These are phyloP conservation scores for Lasaia peninsularis DNA, from an alignment of 1,140 invertebrate genomes.

Conservation along the genomic window DNA sequence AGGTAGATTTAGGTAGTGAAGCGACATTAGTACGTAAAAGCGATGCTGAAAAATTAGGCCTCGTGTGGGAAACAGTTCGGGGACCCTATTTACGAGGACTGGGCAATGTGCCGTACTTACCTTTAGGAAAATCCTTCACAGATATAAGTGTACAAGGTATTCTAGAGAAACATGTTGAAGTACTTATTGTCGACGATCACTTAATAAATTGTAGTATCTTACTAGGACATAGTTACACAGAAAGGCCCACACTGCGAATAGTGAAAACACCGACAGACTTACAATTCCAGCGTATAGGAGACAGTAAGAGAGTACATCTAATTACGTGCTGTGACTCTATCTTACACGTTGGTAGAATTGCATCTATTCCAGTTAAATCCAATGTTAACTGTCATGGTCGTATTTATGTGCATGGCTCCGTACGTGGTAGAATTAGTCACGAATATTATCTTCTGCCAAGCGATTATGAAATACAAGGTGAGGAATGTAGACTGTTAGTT, in stretches of 20 bases:
- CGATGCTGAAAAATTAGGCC: constrained; percentile 14
- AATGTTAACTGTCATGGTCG: no score
- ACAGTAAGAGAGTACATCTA: background rate
- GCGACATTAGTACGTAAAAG: constrained; percentile 23
- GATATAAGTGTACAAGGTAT: constrained; percentile 26
- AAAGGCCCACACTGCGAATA: constrained; percentile 19
- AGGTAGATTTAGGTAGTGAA: constrained; percentile 28
- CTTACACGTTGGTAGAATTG: background rate
- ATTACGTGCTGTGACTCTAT: background rate
- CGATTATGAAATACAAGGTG: constrained; percentile 23
- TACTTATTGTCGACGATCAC: constrained; percentile 23
- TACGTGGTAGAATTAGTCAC: constrained; percentile 21
- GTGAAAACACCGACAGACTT: constrained; percentile 24
- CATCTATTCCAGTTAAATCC: no score
- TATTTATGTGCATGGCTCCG: constrained; percentile 23
- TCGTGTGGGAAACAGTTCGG: constrained; percentile 18
- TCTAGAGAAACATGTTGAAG: constrained; percentile 20
- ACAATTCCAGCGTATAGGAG: constrained; percentile 19
- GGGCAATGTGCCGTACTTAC: constrained; percentile 25
- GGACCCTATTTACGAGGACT: constrained; percentile 24
- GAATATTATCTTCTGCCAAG: constrained; percentile 32
- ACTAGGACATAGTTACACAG: constrained; percentile 20
- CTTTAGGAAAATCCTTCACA: constrained; percentile 11
- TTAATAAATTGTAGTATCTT: constrained; percentile 20
- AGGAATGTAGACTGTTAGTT: constrained; percentile 16